phyloP scores from a whole-genome alignment of 2,888 invertebrate species.

The Tanytarsus gracilentus region DNA sequence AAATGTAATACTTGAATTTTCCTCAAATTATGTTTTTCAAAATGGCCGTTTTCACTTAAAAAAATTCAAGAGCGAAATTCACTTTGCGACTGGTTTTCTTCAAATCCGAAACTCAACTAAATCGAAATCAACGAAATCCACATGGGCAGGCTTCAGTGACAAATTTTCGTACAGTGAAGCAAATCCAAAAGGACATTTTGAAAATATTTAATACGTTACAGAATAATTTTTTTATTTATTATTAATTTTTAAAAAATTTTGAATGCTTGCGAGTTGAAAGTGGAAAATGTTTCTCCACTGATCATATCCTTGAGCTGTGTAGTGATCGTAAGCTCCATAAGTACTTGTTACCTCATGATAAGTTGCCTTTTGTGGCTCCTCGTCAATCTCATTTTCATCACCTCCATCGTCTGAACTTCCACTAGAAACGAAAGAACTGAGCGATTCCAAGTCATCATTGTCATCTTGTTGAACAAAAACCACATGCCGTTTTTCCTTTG shows the following conservation, averaged over 20 bases:
- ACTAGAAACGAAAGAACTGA: no score
- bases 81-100: no score
- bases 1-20: constrained; percentile 31
- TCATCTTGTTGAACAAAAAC: not conserved
- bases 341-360: not conserved
- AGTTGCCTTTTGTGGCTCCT: not conserved
- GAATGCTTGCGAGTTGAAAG: constrained; percentile 19
- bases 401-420: not conserved
- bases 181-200: no score
- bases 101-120: no score
- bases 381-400: not conserved
- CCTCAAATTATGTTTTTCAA: constrained; percentile 19
- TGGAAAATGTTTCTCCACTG: constrained; percentile 5
- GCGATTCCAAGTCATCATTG: not conserved
- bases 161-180: no score
- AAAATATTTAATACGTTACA: no score
- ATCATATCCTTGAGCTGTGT: not conserved
- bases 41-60: constrained; percentile 18
- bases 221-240: no score
- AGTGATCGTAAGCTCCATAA: not conserved
- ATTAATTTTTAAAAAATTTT: no score
- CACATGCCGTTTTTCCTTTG: not conserved
- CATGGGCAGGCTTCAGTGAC: no score
- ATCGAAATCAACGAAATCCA: no score
- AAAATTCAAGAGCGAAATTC: not conserved